Conservation (phyloP, 2,888 invertebrate species). For the Nycteola revayana region DNA sequence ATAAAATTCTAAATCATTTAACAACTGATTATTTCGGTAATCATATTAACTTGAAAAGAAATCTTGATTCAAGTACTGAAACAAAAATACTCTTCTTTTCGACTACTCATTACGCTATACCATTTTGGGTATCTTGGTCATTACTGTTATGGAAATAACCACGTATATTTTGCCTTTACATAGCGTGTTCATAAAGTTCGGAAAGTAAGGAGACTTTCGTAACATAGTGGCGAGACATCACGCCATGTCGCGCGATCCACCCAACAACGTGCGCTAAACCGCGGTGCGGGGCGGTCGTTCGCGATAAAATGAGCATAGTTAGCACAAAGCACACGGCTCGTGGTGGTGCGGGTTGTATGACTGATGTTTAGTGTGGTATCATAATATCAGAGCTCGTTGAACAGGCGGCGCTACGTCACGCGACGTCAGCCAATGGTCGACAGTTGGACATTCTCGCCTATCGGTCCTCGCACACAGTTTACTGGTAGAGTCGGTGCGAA, state of each 20-base stretch:
- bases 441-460: constrained; percentile 32
- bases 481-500: constrained; percentile 53
- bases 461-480: constrained; percentile 51
- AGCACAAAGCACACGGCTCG: constrained; percentile 34
- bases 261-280: constrained; percentile 20
- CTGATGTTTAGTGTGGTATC: constrained; percentile 27
- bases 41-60: too few species aligned
- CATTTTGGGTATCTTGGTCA: constrained; percentile 8
- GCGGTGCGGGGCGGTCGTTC: constrained; percentile 8
- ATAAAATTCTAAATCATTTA: too few species aligned
- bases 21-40: too few species aligned
- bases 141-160: constrained; percentile 5
- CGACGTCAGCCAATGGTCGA: constrained; percentile 46
- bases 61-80: too few species aligned
- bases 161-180: constrained; percentile 20
- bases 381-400: constrained; percentile 32
- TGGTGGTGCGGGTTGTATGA: constrained; percentile 30
- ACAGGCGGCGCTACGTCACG: constrained; percentile 50
- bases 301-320: constrained; percentile 15
- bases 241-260: constrained; percentile 71
- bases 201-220: constrained; percentile 55
- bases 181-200: constrained; percentile 22
- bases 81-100: too few species aligned
- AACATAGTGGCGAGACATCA: constrained; percentile 63
- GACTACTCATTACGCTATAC: constrained; percentile 2